A percentile compares a stretch with the other conserved stretches of the same genome.
phyloP scores from a whole-genome alignment of 2,797 vertebrate species.

The Tolypeutes matacus region DNA sequence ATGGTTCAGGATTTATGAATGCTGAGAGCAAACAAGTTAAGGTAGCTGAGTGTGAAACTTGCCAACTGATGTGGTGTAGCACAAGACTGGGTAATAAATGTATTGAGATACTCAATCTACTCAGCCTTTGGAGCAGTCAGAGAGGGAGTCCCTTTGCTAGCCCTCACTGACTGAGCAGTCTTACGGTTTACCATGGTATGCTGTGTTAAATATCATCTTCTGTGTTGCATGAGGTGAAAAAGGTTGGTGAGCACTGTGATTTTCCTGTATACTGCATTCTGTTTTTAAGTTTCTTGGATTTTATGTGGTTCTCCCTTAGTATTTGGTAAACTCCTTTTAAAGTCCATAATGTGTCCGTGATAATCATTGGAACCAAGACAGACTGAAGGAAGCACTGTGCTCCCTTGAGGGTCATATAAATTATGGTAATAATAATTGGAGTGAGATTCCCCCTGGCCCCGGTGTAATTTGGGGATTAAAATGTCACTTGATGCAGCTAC shows the following conservation, averaged over 20 bases:
- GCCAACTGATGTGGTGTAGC: not conserved
- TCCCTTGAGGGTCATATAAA: too few relatives aligned
- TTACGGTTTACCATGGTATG: constrained; percentile 2
- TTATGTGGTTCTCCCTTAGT: not conserved
- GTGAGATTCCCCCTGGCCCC: not conserved
- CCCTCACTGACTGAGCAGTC: not conserved
- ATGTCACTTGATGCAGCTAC: not conserved
- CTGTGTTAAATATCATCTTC: not conserved
- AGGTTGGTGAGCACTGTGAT: not conserved
- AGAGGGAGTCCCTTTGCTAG: too few relatives aligned
- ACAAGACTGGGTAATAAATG: not conserved
- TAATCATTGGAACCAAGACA: constrained; percentile 12
- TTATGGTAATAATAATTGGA: constrained; percentile 19
- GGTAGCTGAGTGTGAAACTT: not conserved
- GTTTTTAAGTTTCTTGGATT: constrained; percentile 1
- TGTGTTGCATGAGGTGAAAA: not conserved
- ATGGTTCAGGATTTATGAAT: not conserved
- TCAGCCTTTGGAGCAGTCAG: too few relatives aligned
- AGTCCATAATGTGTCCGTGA: not conserved
- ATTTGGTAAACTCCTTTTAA: constrained; percentile 36
- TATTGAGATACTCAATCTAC: not conserved
- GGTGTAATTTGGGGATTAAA: not conserved
- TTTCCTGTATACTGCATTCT: not conserved
- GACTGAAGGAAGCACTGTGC: constrained; percentile 32
- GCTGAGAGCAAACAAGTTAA: not conserved